phyloP scores from a whole-genome alignment of 2,113 vertebrate genomes.

The Perca flavescens region DNA sequence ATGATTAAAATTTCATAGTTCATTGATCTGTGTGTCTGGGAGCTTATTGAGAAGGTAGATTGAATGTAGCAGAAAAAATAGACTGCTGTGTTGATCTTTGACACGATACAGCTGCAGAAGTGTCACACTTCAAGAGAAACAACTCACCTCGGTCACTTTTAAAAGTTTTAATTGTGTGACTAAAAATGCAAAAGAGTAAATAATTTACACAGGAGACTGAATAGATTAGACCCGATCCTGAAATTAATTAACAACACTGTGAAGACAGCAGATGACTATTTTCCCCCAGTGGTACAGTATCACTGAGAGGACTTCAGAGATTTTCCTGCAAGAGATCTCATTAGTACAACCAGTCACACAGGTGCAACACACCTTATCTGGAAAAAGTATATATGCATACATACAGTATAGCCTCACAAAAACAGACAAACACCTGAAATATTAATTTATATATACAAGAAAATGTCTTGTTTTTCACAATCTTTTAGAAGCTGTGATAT shows the following conservation, averaged over 20 bases:
- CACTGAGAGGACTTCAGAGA: conserved; percentile 30
- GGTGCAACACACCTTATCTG: background rate
- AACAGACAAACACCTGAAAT: background rate
- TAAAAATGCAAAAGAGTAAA: conserved; percentile 23
- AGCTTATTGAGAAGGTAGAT: background rate
- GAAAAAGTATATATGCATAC: background rate
- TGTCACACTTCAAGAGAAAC: conserved; percentile 11
- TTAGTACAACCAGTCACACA: background rate
- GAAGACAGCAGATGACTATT: conserved; percentile 61
- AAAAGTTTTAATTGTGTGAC: conserved; percentile 26
- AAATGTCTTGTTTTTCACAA: background rate
- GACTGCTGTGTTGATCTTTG: background rate
- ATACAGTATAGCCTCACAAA: background rate
- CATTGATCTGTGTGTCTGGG: conserved; percentile 14
- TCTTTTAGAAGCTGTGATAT: background rate
- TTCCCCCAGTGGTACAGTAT: conserved; percentile 29
- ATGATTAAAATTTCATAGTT: conserved; percentile 8
- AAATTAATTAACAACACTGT: conserved; percentile 68
- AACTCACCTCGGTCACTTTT: conserved; percentile 16
- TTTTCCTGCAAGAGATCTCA: conserved; percentile 16
- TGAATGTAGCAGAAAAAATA: background rate
- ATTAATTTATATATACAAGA: no score
- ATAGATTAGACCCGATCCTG: conserved; percentile 60
- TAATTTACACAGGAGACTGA: conserved; percentile 31
- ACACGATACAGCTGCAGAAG: conserved; percentile 21